Conservation (phyloP, 2,888 invertebrate genomes). For the Tortrix viridana region DNA sequence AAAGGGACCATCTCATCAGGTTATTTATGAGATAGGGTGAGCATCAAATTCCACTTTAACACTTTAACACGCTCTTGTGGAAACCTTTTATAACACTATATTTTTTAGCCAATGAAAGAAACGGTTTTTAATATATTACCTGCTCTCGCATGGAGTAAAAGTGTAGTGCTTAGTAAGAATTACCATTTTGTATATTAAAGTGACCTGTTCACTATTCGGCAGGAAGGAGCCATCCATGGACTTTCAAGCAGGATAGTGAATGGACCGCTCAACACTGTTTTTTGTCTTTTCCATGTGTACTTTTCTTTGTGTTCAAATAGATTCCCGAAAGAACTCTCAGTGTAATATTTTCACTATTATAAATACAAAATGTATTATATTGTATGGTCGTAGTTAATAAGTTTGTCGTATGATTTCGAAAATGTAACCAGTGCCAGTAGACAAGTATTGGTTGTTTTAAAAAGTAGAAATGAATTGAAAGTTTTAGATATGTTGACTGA, state of each 20-base stretch:
- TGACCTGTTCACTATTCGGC: neutral
- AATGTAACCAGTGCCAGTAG: conserved; percentile 3
- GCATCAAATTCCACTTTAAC: neutral
- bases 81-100: neutral
- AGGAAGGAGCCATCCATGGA: neutral
- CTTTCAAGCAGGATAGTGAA: neutral
- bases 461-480: conserved; percentile 28
- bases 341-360: conserved; percentile 30
- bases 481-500: conserved; percentile 33
- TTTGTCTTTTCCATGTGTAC: conserved; percentile 19
- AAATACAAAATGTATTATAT: conserved; percentile 28
- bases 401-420: conserved; percentile 30
- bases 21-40: neutral
- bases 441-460: conserved; percentile 17
- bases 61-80: neutral
- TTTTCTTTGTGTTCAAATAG: conserved; percentile 25
- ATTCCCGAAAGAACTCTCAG: conserved; percentile 24
- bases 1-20: neutral
- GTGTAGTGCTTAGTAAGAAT: conserved; percentile 8
- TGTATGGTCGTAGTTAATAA: conserved; percentile 34
- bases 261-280: conserved; percentile 9
- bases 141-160: conserved; percentile 19
- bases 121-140: conserved; percentile 1
- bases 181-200: conserved; percentile 8
- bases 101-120: neutral